Percentiles rank a stretch among this genome's conserved stretches.
phyloP scores from a whole-genome alignment of 2,797 vertebrate species.

The Syndactyla subalaris region DNA sequence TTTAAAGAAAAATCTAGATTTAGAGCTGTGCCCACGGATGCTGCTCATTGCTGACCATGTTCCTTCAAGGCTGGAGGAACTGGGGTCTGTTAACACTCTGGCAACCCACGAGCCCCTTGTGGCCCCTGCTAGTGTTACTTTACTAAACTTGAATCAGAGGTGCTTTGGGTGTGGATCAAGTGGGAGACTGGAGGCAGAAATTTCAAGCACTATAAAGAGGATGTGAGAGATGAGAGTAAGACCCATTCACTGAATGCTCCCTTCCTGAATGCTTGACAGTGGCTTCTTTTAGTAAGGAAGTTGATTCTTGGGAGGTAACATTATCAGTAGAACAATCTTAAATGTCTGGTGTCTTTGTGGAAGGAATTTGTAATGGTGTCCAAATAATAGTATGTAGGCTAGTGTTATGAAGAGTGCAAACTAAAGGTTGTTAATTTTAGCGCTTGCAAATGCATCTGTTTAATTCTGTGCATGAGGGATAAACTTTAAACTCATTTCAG shows the following conservation, averaged over 20 bases:
- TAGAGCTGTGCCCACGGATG: neutral
- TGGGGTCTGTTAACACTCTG: neutral
- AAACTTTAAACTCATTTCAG: neutral
- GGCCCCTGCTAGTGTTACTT: neutral
- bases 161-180: neutral
- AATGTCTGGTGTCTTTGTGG: neutral
- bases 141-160: neutral
- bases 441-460: neutral
- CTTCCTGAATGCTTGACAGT: neutral
- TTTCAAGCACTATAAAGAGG: neutral
- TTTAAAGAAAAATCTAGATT: neutral
- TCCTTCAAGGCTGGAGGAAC: neutral
- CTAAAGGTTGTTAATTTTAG: neutral
- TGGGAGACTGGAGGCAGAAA: neutral
- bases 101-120: fast-evolving
- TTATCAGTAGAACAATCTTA: neutral
- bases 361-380: neutral
- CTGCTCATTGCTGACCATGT: neutral
- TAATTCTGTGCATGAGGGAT: neutral
- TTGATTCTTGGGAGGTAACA: neutral
- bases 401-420: neutral
- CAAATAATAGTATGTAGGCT: neutral
- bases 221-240: neutral
- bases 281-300: neutral
- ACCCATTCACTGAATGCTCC: fast-evolving